phyloP scores from a whole-genome alignment of 2,888 invertebrate genomes.

The Unio pictorum region DNA sequence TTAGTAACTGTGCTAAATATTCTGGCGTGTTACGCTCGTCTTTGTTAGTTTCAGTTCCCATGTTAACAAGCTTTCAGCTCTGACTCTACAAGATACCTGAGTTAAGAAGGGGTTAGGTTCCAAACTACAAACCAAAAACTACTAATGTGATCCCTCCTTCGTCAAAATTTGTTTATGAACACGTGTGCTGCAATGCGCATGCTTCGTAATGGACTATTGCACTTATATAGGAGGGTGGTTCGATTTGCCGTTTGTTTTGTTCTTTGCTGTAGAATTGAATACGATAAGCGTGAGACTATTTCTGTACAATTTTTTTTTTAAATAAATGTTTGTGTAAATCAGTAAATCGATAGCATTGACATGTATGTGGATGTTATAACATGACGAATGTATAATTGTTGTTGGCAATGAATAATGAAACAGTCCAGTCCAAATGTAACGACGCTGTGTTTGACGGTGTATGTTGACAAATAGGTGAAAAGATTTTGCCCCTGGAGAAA shows the following conservation, averaged over 20 bases:
- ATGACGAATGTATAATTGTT: too few species aligned
- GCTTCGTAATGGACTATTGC: constrained; percentile 48
- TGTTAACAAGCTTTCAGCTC: constrained; percentile 59
- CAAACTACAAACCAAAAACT: constrained; percentile 64
- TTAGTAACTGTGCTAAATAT: constrained; percentile 99
- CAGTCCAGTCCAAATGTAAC: too few species aligned
- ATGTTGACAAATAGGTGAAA: too few species aligned
- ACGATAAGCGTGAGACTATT: too few species aligned
- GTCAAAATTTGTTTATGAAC: constrained; percentile 68
- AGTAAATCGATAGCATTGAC: too few species aligned
- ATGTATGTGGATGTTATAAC: too few species aligned
- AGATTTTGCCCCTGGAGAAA: too few species aligned
- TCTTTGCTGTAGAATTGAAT: too few species aligned
- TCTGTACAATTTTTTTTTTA: too few species aligned
- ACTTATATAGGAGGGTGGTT: constrained; percentile 27
- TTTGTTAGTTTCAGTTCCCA: constrained; percentile 69
- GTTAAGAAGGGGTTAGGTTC: constrained; percentile 64
- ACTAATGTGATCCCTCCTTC: constrained; percentile 55
- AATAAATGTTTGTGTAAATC: too few species aligned
- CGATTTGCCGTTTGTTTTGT: background rate
- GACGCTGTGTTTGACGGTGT: too few species aligned
- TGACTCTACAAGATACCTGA: constrained; percentile 58
- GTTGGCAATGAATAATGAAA: too few species aligned
- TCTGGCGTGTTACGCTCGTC: constrained; percentile 78
- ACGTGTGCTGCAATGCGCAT: constrained; percentile 67